phyloP scores from a whole-genome alignment of 2,888 invertebrate genomes.

The Drosophila parthenogenetica region DNA sequence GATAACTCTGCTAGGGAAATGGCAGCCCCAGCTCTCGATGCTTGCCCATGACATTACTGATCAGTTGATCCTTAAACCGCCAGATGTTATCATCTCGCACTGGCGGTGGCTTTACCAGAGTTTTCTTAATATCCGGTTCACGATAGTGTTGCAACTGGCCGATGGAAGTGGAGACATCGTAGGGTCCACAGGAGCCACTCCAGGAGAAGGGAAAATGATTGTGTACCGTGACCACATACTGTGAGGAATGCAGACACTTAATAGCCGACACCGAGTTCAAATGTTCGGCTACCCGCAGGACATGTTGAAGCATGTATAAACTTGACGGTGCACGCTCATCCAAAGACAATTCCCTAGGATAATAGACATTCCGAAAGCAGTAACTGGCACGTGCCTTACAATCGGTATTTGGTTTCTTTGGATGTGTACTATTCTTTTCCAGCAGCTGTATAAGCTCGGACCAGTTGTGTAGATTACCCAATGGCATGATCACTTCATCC shows the following conservation, averaged over 20 bases:
- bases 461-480: slow-evolving; percentile 44
- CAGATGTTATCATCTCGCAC: slow-evolving; percentile 89
- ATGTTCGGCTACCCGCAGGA: slow-evolving; percentile 93
- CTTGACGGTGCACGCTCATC: slow-evolving; percentile 91
- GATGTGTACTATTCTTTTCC: slow-evolving; percentile 64
- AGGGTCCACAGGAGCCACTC: slow-evolving; percentile 91
- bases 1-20: slow-evolving; percentile 5
- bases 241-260: slow-evolving; percentile 96
- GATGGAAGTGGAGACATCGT: slow-evolving; percentile 90
- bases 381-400: slow-evolving; percentile 85
- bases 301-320: slow-evolving; percentile 96
- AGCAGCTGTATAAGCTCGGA: slow-evolving; percentile 87
- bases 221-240: slow-evolving; percentile 93
- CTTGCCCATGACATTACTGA: slow-evolving; percentile 27
- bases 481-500: slow-evolving; percentile 96
- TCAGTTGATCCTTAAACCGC: slow-evolving; percentile 53
- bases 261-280: slow-evolving; percentile 94
- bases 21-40: slow-evolving; percentile 37
- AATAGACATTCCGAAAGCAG: slow-evolving; percentile 96
- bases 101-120: slow-evolving; percentile 89
- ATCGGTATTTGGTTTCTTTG: slow-evolving; percentile 66
- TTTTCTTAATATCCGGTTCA: slow-evolving; percentile 91
- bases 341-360: slow-evolving; percentile 88
- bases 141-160: slow-evolving; percentile 97
- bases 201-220: slow-evolving; percentile 96